Evolutionary conservation across 2,888 invertebrate species (phyloP).

Genomic region (Protula sp.): DNA sequence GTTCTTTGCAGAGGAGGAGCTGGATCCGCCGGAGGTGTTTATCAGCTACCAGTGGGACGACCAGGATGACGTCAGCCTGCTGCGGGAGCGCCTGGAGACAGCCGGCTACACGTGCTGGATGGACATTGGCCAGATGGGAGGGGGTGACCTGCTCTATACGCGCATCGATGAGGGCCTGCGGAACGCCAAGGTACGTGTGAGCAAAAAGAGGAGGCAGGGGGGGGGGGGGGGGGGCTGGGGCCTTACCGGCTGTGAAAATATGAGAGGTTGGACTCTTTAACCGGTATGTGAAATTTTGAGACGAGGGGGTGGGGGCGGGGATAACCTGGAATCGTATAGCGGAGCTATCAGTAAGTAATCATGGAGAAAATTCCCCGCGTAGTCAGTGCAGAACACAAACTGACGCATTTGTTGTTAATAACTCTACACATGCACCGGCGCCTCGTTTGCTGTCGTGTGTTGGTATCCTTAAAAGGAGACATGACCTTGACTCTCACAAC

Average conservation of each 20-base stretch:
- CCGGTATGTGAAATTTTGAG: background rate
- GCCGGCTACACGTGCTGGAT: slow-evolving; percentile 55
- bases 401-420: too few relatives aligned
- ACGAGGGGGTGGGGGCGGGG: background rate
- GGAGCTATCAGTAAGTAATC: too few relatives aligned
- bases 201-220: too few relatives aligned
- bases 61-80: slow-evolving; percentile 49
- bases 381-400: too few relatives aligned
- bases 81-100: slow-evolving; percentile 50
- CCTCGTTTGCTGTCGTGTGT: too few relatives aligned
- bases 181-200: slow-evolving; percentile 53
- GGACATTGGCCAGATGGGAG: slow-evolving; percentile 55
- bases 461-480: too few relatives aligned
- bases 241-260: background rate
- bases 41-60: slow-evolving; percentile 56
- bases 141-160: slow-evolving; percentile 52
- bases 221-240: too few relatives aligned
- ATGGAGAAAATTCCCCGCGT: too few relatives aligned
- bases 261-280: background rate
- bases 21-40: slow-evolving; percentile 49
- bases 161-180: slow-evolving; percentile 55
- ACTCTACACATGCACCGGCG: too few relatives aligned
- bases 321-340: background rate
- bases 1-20: slow-evolving; percentile 31
- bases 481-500: too few relatives aligned